Percentiles rank a stretch among this genome's conserved stretches.
Evolutionary conservation across 2,888 invertebrate species (phyloP).

Genomic region (Acleris emargana): DNA sequence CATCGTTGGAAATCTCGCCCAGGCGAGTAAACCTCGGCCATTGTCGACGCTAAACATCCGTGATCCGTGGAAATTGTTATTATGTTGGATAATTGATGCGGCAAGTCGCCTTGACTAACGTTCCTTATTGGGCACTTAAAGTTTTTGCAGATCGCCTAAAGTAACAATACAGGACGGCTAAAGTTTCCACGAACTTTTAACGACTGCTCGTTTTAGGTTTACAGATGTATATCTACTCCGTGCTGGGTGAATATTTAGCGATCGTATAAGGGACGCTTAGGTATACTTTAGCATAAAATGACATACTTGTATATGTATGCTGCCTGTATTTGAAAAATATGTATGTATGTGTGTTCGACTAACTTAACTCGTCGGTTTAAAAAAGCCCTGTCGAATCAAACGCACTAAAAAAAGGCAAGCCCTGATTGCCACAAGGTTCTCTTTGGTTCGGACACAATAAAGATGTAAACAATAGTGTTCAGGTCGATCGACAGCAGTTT

Average conservation of each 20-base stretch:
- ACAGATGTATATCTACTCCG: constrained; percentile 11
- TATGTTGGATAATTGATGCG: constrained; percentile 61
- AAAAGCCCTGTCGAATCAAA: not conserved
- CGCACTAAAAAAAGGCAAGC: not conserved
- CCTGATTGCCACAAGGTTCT: not conserved
- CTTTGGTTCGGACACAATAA: not conserved
- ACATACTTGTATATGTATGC: too few species aligned
- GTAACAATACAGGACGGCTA: constrained; percentile 41
- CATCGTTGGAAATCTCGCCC: constrained; percentile 50
- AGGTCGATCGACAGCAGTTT: constrained; percentile 18
- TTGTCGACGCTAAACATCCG: constrained; percentile 64
- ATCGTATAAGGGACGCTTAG: too few species aligned
- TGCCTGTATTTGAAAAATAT: too few species aligned
- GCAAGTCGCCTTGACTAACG: constrained; percentile 62
- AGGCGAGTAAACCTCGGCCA: constrained; percentile 44
- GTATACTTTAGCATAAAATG: too few species aligned
- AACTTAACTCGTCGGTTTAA: not conserved
- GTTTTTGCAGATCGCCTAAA: constrained; percentile 46
- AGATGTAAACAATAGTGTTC: constrained; percentile 3
- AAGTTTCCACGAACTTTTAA: constrained; percentile 42
- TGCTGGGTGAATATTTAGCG: not conserved
- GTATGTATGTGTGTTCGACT: not conserved
- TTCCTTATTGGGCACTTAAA: constrained; percentile 51
- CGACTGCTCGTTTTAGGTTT: constrained; percentile 22
- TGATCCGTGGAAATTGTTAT: constrained; percentile 71